A percentile compares a stretch with the other conserved stretches of the same genome.
Conservation (phyloP, 2,797 vertebrate species). For the Cryptoprocta ferox region DNA sequence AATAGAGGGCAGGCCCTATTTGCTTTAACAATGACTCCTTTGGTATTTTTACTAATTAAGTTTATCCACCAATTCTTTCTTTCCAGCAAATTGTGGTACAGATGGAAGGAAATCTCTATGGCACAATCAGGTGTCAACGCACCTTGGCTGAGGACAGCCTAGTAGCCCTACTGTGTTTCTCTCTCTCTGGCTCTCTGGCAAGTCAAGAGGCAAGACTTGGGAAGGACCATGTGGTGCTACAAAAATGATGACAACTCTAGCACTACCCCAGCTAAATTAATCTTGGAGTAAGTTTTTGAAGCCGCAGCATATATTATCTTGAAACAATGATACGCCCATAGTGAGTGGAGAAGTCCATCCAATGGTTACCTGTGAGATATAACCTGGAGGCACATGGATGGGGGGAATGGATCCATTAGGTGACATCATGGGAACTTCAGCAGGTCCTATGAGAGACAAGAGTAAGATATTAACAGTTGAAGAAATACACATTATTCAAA, state of each 20-base stretch:
- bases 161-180: not conserved
- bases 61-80: not conserved
- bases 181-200: not conserved
- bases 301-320: not conserved
- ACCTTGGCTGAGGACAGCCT: not conserved
- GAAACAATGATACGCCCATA: not conserved
- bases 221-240: not conserved
- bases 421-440: slow-evolving; percentile 99
- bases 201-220: not conserved
- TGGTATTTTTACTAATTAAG: not conserved
- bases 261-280: not conserved
- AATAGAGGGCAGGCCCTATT: not conserved
- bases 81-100: not conserved
- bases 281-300: not conserved
- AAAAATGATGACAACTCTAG: not conserved
- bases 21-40: not conserved
- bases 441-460: slow-evolving; percentile 90
- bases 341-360: not conserved
- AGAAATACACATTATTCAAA: not conserved
- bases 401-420: slow-evolving; percentile 98
- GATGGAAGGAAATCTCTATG: not conserved
- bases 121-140: not conserved
- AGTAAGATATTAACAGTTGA: slow-evolving; percentile 24
- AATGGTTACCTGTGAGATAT: slow-evolving; percentile 95
- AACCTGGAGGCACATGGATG: slow-evolving; percentile 98